A percentile compares a stretch with the other conserved stretches of the same genome.
These are phyloP conservation scores for Tortricodes alternella DNA, from an alignment of 2,888 invertebrate species.

Conservation along the genomic window DNA sequence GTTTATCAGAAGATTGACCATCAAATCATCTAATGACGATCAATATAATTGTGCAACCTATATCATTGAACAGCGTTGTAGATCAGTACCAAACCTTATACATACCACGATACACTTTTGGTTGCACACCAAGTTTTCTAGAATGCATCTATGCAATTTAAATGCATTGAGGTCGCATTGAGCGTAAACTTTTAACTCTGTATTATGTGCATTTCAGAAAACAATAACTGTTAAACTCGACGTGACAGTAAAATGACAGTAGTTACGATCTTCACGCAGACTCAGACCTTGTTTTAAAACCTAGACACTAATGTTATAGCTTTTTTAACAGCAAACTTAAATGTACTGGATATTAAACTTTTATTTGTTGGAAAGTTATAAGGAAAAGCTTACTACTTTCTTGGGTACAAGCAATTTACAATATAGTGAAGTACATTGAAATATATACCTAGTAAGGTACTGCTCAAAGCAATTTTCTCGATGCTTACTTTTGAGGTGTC, in stretches of 20 bases:
- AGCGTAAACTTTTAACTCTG: neutral
- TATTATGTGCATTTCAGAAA: neutral
- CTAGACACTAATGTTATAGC: neutral
- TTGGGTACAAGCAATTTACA: neutral
- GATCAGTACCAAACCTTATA: no score
- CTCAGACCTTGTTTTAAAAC: neutral
- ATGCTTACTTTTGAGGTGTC: no score
- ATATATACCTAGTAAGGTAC: no score
- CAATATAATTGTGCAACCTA: no score
- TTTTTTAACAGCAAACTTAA: neutral
- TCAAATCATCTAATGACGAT: no score
- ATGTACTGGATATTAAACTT: conserved; percentile 5
- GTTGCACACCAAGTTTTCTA: no score
- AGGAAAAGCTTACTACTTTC: neutral
- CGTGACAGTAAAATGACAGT: neutral
- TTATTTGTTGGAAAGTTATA: conserved; percentile 1
- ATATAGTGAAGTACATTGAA: neutral
- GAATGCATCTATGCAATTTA: neutral
- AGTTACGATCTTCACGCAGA: neutral
- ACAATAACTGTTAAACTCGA: neutral
- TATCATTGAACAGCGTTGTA: no score
- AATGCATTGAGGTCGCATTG: neutral
- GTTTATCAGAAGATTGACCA: no score
- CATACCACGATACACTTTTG: no score
- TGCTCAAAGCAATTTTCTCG: no score